Percentiles rank a stretch among this genome's conserved stretches.
phyloP scores from a whole-genome alignment of 2,888 invertebrate species.

The Notodonta dromedarius region DNA sequence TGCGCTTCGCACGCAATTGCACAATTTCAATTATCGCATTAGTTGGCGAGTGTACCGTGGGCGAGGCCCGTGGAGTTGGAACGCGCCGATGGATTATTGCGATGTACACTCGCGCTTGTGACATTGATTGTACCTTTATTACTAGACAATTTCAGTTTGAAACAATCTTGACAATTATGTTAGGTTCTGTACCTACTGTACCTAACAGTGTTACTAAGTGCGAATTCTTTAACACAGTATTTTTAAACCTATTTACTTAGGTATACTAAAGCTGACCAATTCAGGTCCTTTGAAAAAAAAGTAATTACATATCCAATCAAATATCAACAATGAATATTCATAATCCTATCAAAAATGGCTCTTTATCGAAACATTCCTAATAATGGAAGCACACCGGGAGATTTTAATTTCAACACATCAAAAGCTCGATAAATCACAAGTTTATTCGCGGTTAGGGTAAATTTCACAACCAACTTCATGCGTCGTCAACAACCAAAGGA shows the following conservation, averaged over 20 bases:
- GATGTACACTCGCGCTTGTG: conserved; percentile 41
- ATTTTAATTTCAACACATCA: conserved; percentile 68
- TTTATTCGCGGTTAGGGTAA: conserved; percentile 65
- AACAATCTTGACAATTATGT: background rate
- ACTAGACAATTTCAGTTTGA: background rate
- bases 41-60: conserved; percentile 66
- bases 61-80: conserved; percentile 46
- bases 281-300: background rate
- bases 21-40: conserved; percentile 85
- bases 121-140: conserved; percentile 37
- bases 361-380: conserved; percentile 44
- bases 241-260: background rate
- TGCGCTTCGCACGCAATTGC: conserved; percentile 83
- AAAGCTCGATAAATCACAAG: conserved; percentile 69
- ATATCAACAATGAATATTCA: conserved; percentile 37
- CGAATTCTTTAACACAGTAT: background rate
- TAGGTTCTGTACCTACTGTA: no score
- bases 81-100: conserved; percentile 59
- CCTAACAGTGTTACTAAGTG: no score
- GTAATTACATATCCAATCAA: background rate
- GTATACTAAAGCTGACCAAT: no score
- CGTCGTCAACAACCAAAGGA: conserved; percentile 73
- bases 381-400: conserved; percentile 52
- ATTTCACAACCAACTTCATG: conserved; percentile 75
- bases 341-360: conserved; percentile 28